Base-by-base conservation (phyloP, 2,888 invertebrate genomes). In the Pegoplata infirma region DNA sequence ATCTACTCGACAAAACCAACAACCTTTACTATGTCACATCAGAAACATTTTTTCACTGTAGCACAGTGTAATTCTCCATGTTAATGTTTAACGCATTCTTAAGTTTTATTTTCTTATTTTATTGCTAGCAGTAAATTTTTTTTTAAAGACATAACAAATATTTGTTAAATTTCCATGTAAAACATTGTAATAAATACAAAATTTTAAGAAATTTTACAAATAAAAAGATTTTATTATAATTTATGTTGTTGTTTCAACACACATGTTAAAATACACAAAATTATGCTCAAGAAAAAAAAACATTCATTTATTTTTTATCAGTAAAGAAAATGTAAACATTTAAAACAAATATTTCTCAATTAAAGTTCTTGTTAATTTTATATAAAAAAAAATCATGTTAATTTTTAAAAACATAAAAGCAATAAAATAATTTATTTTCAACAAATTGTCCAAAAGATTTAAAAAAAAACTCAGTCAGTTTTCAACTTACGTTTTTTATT, bases 111-210 rank as follows among this genome's bases (percentile, higher is more conserved):
- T n/a, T n/a, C n/a, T n/a, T n/a, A n/a, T n/a, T n/a, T n/a, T n/a
- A n/a, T n/a, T n/a, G n/a, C n/a, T n/a, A n/a, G n/a, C n/a, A n/a
- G n/a, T n/a, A n/a, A n/a, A n/a, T n/a, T 32, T 32, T 32, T 55
- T 16, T 44, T 25, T 19, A 14, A 4, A 4, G 25, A 61, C 59
- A 61, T 28, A 7, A 12, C 19, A 8, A 46, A 16, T 12, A 40
- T 59, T 53, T 61, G 59, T 53, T 44, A 51, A 19, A 49, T 59
- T 19, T 16, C 16, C 19, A 55, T 63, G 61, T 61, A 53, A 5
- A 12, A 63, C 71, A 71, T 17, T 23, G 23, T 61, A 36, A 46
- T 63, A 71, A 71, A 71, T 71, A 55, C n/a, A 32, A 10, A 55
- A 63, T 36, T 61, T 47, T 14, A 16, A 16, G 5, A 40, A 10